These are phyloP conservation scores for Neoseiulus cucumeris DNA, from an alignment of 1,140 invertebrate genomes.

Conservation along the genomic window DNA sequence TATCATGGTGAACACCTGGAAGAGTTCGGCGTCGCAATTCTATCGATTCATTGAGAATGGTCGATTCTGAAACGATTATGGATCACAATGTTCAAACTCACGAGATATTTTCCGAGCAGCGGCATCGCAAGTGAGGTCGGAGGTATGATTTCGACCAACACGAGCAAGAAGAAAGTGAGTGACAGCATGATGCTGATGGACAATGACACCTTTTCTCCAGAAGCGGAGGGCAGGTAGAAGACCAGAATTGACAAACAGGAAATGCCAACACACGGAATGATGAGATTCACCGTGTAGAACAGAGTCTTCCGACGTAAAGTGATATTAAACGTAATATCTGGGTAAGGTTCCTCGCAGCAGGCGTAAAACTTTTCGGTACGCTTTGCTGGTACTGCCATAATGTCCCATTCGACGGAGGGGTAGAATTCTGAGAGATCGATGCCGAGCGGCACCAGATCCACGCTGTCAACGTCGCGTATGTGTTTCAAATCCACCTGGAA, in stretches of 20 bases:
- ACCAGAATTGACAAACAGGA: slow-evolving; percentile 93
- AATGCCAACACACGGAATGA: slow-evolving; percentile 85
- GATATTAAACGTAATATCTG: slow-evolving; percentile 87
- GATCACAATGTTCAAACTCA: neutral
- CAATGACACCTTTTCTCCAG: slow-evolving; percentile 85
- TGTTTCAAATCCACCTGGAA: slow-evolving; percentile 65
- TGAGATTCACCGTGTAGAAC: slow-evolving; percentile 87
- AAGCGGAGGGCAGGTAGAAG: slow-evolving; percentile 95
- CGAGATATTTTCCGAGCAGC: slow-evolving; percentile 79
- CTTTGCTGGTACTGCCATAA: slow-evolving; percentile 62
- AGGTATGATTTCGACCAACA: slow-evolving; percentile 90
- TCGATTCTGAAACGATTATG: no score
- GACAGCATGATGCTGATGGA: slow-evolving; percentile 96
- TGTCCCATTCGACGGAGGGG: slow-evolving; percentile 93
- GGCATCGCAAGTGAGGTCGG: slow-evolving; percentile 90
- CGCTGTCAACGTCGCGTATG: slow-evolving; percentile 47
- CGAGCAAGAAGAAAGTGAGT: slow-evolving; percentile 93
- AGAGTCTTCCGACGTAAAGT: slow-evolving; percentile 78
- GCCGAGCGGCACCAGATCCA: slow-evolving; percentile 48
- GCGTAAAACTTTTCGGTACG: slow-evolving; percentile 73
- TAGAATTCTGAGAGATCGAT: slow-evolving; percentile 85
- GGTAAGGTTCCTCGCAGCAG: slow-evolving; percentile 62
- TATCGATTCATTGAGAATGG: no score
- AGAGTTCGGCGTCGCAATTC: no score
- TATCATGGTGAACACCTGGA: slow-evolving; percentile 82